A percentile compares a stretch with the other conserved stretches of the same genome.
Evolutionary conservation across 2,888 invertebrate species (phyloP).

Genomic region (Dendrolimus houi): DNA sequence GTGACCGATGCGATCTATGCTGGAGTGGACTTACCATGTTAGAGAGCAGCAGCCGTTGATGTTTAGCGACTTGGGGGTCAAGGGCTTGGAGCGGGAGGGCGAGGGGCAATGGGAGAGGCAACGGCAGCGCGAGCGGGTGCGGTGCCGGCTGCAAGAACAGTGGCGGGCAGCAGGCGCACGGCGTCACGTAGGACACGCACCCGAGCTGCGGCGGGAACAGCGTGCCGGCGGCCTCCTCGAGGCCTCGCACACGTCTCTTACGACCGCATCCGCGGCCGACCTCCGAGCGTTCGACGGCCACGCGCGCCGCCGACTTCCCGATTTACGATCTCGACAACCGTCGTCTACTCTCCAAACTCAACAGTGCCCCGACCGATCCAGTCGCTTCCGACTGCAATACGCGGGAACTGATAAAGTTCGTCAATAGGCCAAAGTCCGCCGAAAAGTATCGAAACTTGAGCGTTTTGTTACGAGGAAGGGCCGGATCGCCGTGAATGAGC

Average conservation of each 20-base stretch:
- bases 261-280: constrained; percentile 72
- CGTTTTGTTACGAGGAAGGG: constrained; percentile 36
- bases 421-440: constrained; percentile 21
- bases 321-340: constrained; percentile 24
- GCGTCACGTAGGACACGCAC: constrained; percentile 74
- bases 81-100: constrained; percentile 68
- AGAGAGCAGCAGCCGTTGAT: constrained; percentile 73
- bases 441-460: constrained; percentile 41
- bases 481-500: constrained; percentile 51
- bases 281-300: constrained; percentile 57
- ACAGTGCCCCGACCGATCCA: constrained; percentile 20
- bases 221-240: constrained; percentile 74
- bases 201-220: constrained; percentile 76
- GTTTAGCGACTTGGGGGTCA: constrained; percentile 70
- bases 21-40: constrained; percentile 63
- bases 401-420: constrained; percentile 53
- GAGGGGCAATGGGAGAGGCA: constrained; percentile 66
- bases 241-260: constrained; percentile 68
- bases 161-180: constrained; percentile 70
- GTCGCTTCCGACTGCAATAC: constrained; percentile 25
- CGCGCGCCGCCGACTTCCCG: constrained; percentile 51
- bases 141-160: constrained; percentile 64
- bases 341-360: constrained; percentile 11
- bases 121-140: constrained; percentile 56
- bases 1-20: constrained; percentile 18